phyloP scores from a whole-genome alignment of 2,888 invertebrate genomes.

The Iphiclides podalirius region DNA sequence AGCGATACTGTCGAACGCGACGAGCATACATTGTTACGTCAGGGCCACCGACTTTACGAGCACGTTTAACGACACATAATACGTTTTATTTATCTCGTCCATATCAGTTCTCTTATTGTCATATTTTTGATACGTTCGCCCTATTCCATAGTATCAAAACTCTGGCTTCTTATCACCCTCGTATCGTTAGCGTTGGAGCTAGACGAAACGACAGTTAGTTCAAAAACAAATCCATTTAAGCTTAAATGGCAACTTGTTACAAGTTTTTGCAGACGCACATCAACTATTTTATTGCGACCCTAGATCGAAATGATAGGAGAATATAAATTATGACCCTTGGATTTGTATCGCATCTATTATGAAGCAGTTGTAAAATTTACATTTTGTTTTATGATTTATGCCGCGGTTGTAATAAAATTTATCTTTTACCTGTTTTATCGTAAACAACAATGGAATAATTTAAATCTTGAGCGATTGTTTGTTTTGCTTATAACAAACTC shows the following conservation, averaged over 20 bases:
- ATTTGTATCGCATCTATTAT: slow-evolving; percentile 27
- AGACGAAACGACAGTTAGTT: slow-evolving; percentile 25
- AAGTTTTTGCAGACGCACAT: slow-evolving; percentile 22
- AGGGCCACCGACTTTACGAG: slow-evolving; percentile 41
- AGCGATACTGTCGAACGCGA: slow-evolving; percentile 49
- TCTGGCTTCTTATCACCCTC: slow-evolving; percentile 22
- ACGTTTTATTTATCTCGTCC: slow-evolving; percentile 48
- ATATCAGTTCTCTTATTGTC: slow-evolving; percentile 43
- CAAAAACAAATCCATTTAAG: slow-evolving; percentile 18
- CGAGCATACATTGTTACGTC: slow-evolving; percentile 39
- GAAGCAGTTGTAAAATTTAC: slow-evolving; percentile 21
- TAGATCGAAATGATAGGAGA: slow-evolving; percentile 29
- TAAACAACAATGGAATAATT: not conserved
- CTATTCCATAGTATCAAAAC: slow-evolving; percentile 22
- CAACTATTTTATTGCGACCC: slow-evolving; percentile 21
- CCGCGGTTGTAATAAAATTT: slow-evolving; percentile 4
- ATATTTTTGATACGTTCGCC: slow-evolving; percentile 19
- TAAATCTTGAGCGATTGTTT: not conserved
- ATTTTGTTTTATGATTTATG: slow-evolving; percentile 13
- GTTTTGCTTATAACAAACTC: not conserved
- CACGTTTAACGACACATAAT: slow-evolving; percentile 45
- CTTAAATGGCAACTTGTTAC: slow-evolving; percentile 30
- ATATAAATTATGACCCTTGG: slow-evolving; percentile 32
- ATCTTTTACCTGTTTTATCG: slow-evolving; percentile 2
- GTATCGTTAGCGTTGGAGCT: slow-evolving; percentile 31